Conservation (phyloP, 2,797 vertebrate species). For the Danio albolineatus region DNA sequence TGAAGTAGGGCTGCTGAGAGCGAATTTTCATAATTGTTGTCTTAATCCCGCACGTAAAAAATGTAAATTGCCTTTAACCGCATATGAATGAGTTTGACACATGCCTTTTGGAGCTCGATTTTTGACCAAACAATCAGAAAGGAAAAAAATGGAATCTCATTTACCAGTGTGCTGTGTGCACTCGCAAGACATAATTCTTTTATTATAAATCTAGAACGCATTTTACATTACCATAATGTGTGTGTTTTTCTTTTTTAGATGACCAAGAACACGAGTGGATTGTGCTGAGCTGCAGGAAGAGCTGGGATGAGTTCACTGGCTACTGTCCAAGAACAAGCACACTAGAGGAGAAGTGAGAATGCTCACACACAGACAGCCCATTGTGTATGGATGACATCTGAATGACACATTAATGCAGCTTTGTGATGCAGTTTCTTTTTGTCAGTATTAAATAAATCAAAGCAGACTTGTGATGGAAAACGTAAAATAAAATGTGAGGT, state of each 20-base stretch:
- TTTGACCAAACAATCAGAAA: slow-evolving; percentile 24
- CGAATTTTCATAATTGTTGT: slow-evolving; percentile 82
- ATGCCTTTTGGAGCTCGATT: slow-evolving; percentile 47
- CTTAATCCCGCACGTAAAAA: slow-evolving; percentile 77
- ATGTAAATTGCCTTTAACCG: slow-evolving; percentile 64
- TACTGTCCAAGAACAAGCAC: background rate
- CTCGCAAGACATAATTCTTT: background rate
- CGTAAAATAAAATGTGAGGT: background rate
- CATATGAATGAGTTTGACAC: slow-evolving; percentile 58
- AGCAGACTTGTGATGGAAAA: background rate
- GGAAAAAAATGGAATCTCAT: slow-evolving; percentile 1
- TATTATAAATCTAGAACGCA: background rate
- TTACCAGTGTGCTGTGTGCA: background rate
- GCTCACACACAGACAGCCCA: background rate
- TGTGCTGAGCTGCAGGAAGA: slow-evolving; percentile 84
- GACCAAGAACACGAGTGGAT: slow-evolving; percentile 92
- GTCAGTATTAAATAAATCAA: background rate
- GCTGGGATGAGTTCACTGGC: slow-evolving; percentile 73
- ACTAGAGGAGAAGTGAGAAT: slow-evolving; percentile 23
- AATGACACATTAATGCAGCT: background rate
- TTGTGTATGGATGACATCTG: background rate
- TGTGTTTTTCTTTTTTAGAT: slow-evolving; percentile 75
- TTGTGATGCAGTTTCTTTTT: background rate
- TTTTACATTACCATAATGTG: background rate
- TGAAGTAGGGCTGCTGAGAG: slow-evolving; percentile 76